Percentiles rank a stretch among this genome's conserved stretches.
Evolutionary conservation across 2,888 invertebrate genomes (phyloP).

Genomic region (Drosophila robusta): DNA sequence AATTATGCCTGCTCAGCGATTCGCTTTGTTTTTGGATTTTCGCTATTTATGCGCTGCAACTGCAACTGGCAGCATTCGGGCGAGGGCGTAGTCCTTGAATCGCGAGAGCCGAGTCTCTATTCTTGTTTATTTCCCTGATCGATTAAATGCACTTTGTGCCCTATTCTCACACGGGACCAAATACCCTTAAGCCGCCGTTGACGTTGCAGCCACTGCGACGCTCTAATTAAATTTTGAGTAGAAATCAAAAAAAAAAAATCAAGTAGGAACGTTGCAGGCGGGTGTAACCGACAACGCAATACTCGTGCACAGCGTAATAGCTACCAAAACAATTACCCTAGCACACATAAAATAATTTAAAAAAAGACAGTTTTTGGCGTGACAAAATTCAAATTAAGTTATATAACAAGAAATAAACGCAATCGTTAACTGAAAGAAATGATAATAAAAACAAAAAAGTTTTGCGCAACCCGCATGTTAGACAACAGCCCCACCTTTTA

Average conservation of each 20-base stretch:
- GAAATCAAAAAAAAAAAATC: constrained; percentile 20
- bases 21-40: constrained; percentile 50
- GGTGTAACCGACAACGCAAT: too few relatives aligned
- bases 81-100: constrained; percentile 14
- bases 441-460: too few relatives aligned
- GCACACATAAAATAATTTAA: too few relatives aligned
- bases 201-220: neutral
- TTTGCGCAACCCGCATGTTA: too few relatives aligned
- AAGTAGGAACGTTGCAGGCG: too few relatives aligned
- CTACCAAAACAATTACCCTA: too few relatives aligned
- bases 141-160: constrained; percentile 63
- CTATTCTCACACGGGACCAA: constrained; percentile 43
- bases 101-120: constrained; percentile 4
- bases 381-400: too few relatives aligned
- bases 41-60: constrained; percentile 54
- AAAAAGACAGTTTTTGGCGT: too few relatives aligned
- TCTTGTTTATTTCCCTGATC: constrained; percentile 56
- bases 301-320: too few relatives aligned
- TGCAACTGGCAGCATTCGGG: constrained; percentile 27
- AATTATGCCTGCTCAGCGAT: constrained; percentile 68
- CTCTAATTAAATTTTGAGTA: constrained; percentile 65
- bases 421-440: too few relatives aligned
- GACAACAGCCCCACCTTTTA: too few relatives aligned
- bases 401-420: too few relatives aligned
- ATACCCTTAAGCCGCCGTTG: constrained; percentile 29